Conservation (phyloP, 1,140 invertebrate genomes). For the Leptinotarsa defecta region DNA sequence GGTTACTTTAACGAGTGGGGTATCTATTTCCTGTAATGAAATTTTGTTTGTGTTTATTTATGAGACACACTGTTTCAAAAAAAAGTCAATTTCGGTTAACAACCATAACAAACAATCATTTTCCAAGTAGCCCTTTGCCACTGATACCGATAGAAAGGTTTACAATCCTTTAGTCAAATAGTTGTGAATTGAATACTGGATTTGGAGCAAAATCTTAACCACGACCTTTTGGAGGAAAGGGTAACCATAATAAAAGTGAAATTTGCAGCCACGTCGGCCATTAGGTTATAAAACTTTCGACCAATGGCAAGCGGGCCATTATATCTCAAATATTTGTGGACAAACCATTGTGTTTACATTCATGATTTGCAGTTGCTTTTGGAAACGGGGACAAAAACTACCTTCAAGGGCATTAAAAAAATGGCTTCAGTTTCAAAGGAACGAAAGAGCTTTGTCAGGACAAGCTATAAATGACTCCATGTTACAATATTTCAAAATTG, state of each 20-base stretch:
- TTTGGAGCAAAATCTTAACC: not conserved
- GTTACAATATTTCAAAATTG: no score
- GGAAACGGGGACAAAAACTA: not conserved
- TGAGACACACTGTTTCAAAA: no score
- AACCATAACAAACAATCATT: not conserved
- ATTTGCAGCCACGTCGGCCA: not conserved
- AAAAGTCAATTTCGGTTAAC: not conserved
- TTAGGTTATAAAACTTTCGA: constrained; percentile 4
- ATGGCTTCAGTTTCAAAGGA: not conserved
- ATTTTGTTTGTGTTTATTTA: no score
- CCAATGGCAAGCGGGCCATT: not conserved
- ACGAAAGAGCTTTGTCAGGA: not conserved
- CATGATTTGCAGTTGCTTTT: not conserved
- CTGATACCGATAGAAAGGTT: no score
- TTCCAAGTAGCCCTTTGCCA: no score
- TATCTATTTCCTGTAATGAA: no score
- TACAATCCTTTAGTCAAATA: not conserved
- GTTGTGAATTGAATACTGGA: not conserved
- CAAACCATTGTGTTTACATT: not conserved
- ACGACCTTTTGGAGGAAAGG: not conserved
- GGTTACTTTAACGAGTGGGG: no score
- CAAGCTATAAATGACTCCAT: no score
- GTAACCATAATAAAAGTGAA: constrained; percentile 4
- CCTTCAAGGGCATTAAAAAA: not conserved
- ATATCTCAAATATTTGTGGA: constrained; percentile 6